Evolutionary conservation across 2,888 invertebrate species (phyloP).

Genomic region (Eupithecia insigniata): DNA sequence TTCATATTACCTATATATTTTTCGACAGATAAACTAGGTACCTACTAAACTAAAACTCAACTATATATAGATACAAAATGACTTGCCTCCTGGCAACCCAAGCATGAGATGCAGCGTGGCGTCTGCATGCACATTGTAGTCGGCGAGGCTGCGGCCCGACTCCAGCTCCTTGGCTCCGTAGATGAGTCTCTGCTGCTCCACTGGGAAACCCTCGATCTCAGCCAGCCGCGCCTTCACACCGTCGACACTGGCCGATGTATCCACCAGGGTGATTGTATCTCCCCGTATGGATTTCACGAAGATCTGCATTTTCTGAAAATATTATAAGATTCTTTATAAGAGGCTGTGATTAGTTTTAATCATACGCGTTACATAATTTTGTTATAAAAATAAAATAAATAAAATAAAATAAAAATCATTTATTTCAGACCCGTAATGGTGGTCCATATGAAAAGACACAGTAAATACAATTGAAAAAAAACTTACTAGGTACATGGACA

Average conservation of each 20-base stretch:
- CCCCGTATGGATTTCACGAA: conserved; percentile 28
- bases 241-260: conserved; percentile 17
- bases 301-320: conserved; percentile 30
- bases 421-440: too few species aligned
- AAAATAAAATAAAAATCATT: too few species aligned
- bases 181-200: conserved; percentile 29
- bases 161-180: conserved; percentile 33
- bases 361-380: too few species aligned
- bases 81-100: conserved; percentile 20
- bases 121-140: conserved; percentile 31
- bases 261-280: conserved; percentile 29
- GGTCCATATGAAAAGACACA: too few species aligned
- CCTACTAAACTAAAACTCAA: too few species aligned
- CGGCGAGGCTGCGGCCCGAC: conserved; percentile 12
- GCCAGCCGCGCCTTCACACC: conserved; percentile 29
- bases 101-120: conserved; percentile 35
- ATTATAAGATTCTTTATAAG: too few species aligned
- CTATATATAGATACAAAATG: not conserved
- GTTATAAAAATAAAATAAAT: too few species aligned
- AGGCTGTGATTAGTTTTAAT: too few species aligned
- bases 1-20: too few species aligned
- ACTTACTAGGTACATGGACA: too few species aligned
- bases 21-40: too few species aligned
- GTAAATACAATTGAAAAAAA: too few species aligned
- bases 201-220: conserved; percentile 34